phyloP scores from a whole-genome alignment of 2,113 vertebrate species.

The Dissostichus mawsoni region DNA sequence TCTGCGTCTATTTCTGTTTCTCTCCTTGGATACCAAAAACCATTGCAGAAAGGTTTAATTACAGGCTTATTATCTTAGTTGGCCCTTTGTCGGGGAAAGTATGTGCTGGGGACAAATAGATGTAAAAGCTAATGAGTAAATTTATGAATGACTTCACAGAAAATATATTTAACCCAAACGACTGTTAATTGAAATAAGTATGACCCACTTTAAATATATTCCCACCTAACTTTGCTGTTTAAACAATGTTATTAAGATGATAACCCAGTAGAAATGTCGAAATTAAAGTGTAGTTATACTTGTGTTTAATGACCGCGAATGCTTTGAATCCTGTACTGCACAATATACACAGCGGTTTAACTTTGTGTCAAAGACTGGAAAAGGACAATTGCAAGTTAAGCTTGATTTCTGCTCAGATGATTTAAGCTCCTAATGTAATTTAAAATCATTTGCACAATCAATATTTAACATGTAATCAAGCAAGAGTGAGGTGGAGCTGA shows the following conservation, averaged over 20 bases:
- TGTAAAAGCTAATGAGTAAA: constrained; percentile 48
- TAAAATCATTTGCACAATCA: constrained; percentile 60
- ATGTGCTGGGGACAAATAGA: constrained; percentile 58
- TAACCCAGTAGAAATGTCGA: no score
- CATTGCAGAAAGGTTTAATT: constrained; percentile 68
- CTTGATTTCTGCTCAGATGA: constrained; percentile 27
- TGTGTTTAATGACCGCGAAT: no score
- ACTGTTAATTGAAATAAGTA: constrained; percentile 31
- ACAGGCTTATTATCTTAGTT: constrained; percentile 60
- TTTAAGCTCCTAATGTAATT: constrained; percentile 43
- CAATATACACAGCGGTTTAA: neutral
- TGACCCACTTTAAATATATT: constrained; percentile 8
- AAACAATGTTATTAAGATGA: neutral
- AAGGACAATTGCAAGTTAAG: neutral
- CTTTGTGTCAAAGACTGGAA: constrained; percentile 5
- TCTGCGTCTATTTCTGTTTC: constrained; percentile 62
- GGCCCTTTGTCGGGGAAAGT: constrained; percentile 51
- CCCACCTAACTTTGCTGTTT: neutral
- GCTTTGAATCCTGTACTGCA: neutral
- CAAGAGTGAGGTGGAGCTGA: constrained; percentile 16
- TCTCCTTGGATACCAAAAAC: constrained; percentile 48
- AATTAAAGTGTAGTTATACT: no score
- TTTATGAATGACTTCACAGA: constrained; percentile 39
- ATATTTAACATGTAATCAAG: constrained; percentile 51
- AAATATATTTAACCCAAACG: constrained; percentile 31